These are phyloP conservation scores for Meriones unguiculatus DNA, from an alignment of 2,113 vertebrate genomes.

Conservation along the genomic window DNA sequence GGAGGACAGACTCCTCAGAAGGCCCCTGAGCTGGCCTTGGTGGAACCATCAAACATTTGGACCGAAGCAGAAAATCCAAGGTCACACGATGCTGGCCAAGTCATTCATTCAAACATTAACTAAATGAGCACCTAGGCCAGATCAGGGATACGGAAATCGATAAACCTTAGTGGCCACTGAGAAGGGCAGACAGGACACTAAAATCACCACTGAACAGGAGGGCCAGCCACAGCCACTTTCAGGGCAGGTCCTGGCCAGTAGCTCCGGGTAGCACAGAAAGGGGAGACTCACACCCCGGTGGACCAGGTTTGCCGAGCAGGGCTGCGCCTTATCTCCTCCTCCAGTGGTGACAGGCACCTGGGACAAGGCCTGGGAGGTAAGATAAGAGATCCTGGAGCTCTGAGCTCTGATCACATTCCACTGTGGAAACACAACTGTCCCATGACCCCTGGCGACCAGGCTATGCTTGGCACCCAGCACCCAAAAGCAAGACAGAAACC, in stretches of 20 bases:
- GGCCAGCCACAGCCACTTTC: no score
- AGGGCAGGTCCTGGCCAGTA: background rate
- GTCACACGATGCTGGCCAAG: rapidly evolving
- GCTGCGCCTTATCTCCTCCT: background rate
- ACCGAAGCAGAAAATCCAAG: rapidly evolving
- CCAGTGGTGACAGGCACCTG: slow-evolving; percentile 23
- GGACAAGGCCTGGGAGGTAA: background rate
- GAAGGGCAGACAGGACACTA: background rate
- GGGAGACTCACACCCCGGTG: background rate
- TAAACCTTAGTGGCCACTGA: background rate
- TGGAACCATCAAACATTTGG: background rate
- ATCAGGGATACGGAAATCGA: rapidly evolving
- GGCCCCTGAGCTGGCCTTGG: rapidly evolving
- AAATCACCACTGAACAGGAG: rapidly evolving
- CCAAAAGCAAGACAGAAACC: background rate
- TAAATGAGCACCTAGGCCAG: background rate
- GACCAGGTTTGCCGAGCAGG: no score
- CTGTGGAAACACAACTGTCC: background rate
- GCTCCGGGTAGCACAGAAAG: no score
- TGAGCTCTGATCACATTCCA: background rate
- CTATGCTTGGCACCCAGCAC: background rate
- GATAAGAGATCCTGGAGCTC: background rate
- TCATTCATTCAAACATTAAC: background rate
- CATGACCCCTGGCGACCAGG: background rate
- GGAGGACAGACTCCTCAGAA: rapidly evolving